Evolutionary conservation across 2,888 invertebrate species (phyloP).

Genomic region (Leptopilina myrica): DNA sequence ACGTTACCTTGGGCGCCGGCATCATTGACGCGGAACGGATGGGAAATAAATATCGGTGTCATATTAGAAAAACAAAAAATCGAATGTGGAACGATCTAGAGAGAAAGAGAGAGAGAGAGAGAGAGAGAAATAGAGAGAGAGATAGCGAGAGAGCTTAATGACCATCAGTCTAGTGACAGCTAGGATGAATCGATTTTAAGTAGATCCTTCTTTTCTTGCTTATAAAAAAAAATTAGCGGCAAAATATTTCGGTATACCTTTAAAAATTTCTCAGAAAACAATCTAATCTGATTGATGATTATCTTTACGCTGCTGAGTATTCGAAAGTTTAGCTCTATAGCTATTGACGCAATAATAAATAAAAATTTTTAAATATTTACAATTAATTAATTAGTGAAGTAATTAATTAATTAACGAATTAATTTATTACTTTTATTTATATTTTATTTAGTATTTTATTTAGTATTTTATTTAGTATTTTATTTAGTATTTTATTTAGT

Average conservation of each 20-base stretch:
- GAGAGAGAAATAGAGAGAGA: too few relatives aligned
- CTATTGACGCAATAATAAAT: too few relatives aligned
- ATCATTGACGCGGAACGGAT: constrained; percentile 51
- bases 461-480: too few relatives aligned
- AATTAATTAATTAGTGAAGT: too few relatives aligned
- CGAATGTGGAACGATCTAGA: constrained; percentile 57
- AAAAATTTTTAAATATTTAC: too few relatives aligned
- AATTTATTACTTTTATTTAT: too few relatives aligned
- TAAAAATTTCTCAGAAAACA: background rate
- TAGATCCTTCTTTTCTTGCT: constrained; percentile 43
- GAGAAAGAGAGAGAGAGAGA: too few relatives aligned
- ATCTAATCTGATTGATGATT: constrained; percentile 69
- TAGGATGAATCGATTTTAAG: constrained; percentile 63
- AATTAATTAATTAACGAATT: too few relatives aligned
- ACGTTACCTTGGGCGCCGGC: constrained; percentile 42
- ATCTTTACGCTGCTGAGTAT: constrained; percentile 41
- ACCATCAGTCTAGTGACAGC: constrained; percentile 60
- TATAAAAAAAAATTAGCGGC: constrained; percentile 45
- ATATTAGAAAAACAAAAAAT: constrained; percentile 45
- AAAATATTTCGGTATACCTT: constrained; percentile 37
- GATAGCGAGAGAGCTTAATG: constrained; percentile 57
- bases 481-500: too few relatives aligned
- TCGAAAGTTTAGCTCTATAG: too few relatives aligned
- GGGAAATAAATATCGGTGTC: constrained; percentile 56
- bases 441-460: too few relatives aligned